A percentile compares a stretch with the other conserved stretches of the same genome.
phyloP scores from a whole-genome alignment of 2,888 invertebrate species.

The Lomographa bimaculata region DNA sequence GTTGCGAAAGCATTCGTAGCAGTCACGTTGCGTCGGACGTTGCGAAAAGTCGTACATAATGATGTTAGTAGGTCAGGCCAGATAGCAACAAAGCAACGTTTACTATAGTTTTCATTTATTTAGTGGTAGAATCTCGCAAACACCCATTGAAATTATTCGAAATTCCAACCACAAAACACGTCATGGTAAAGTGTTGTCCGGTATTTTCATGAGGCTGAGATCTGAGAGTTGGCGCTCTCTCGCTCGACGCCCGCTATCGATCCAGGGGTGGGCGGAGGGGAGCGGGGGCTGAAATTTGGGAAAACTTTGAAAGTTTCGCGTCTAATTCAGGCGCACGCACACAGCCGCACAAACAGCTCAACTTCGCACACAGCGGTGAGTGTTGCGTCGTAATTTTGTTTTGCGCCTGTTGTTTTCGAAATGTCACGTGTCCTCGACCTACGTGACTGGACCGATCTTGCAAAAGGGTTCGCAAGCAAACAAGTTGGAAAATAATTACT shows the following conservation, averaged over 20 bases:
- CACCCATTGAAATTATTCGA: constrained; percentile 47
- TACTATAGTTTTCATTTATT: constrained; percentile 9
- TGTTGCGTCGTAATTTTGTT: constrained; percentile 73
- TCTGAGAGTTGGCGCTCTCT: constrained; percentile 63
- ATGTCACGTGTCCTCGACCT: constrained; percentile 72
- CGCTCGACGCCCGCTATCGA: constrained; percentile 76
- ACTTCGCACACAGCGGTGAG: constrained; percentile 58
- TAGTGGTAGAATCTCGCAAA: constrained; percentile 49
- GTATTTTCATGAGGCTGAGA: constrained; percentile 73
- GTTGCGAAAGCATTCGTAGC: background rate
- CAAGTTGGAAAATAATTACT: constrained; percentile 36
- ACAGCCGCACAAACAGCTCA: constrained; percentile 59
- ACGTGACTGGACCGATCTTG: constrained; percentile 60
- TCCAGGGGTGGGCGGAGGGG: constrained; percentile 56
- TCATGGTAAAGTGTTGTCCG: constrained; percentile 77
- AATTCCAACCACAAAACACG: constrained; percentile 64
- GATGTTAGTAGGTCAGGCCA: constrained; percentile 4
- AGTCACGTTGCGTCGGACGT: constrained; percentile 4
- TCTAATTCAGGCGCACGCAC: constrained; percentile 84
- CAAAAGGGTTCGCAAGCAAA: constrained; percentile 48
- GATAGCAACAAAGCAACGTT: constrained; percentile 1
- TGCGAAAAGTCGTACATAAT: background rate
- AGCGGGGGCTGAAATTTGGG: constrained; percentile 80
- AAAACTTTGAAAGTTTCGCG: constrained; percentile 84
- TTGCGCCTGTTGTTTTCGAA: constrained; percentile 68